A percentile compares a stretch with the other conserved stretches of the same genome.
phyloP scores from a whole-genome alignment of 1,140 invertebrate species.

The Drosophila nigromelanica region DNA sequence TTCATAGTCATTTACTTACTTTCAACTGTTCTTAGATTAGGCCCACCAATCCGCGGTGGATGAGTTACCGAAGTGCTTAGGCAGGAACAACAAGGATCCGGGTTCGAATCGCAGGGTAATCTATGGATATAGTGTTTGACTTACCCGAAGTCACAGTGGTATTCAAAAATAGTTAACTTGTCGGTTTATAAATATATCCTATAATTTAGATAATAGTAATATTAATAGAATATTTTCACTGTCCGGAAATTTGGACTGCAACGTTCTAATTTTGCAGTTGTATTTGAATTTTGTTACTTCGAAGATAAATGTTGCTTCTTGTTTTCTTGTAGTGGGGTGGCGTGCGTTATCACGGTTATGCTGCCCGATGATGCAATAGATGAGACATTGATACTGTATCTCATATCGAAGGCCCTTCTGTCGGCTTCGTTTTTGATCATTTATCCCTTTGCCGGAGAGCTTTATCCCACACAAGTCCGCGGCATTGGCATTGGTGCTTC shows the following conservation, averaged over 20 bases:
- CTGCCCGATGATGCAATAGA: slow-evolving; percentile 89
- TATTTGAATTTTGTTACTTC: background rate
- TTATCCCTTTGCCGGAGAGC: slow-evolving; percentile 94
- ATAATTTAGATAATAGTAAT: no score
- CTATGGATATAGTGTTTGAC: no score
- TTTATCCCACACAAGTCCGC: slow-evolving; percentile 93
- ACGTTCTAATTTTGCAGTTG: background rate
- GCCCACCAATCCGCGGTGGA: no score
- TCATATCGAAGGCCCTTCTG: slow-evolving; percentile 95
- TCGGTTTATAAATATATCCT: no score
- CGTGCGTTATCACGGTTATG: slow-evolving; percentile 92
- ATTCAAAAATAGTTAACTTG: no score
- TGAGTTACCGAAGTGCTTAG: no score
- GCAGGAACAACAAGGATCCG: no score
- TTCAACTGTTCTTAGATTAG: no score
- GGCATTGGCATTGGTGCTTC: slow-evolving; percentile 95
- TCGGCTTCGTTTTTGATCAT: slow-evolving; percentile 96
- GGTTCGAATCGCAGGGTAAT: no score
- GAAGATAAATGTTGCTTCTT: background rate
- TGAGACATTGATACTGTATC: slow-evolving; percentile 90
- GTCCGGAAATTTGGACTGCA: background rate
- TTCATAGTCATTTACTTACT: no score
- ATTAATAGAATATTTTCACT: no score
- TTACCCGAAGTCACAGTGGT: no score
- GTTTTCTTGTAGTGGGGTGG: slow-evolving; percentile 86